Base-by-base conservation (phyloP, 2,113 vertebrate genomes). In the Ageneiosus marmoratus region DNA sequence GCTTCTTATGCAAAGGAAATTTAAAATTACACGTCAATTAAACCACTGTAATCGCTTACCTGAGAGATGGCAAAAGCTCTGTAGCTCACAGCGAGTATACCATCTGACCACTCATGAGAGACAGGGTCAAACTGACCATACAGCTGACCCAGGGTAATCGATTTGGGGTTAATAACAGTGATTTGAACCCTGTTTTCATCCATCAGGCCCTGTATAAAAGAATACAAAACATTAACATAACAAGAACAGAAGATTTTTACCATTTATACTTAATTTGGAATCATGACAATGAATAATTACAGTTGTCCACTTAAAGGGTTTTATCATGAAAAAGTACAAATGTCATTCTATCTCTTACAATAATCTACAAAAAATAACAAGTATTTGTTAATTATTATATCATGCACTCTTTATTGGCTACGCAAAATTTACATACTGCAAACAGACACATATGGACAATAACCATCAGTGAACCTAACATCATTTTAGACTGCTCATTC, bases 61-160 rank as follows among this genome's bases (percentile, higher is more conserved):
- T 88, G n/a, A 2, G 96, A 97, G 29, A 93, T 84, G 44, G 96
- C 96, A 55, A 97, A 97, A 5, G 90, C 85, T 88, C 95, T 93
- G 85, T 96, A 98, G 87, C 95, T 97, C 85, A 97, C 94, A 0
- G 97, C 96, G 0, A 97, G 93, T 88, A 97, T 83, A 9, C 96
- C 96, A 46, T 97, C 96, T 0, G 96, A 97, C 97, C 96, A 97
- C 82, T 98, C 96, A 8, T 97, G 97, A 48, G 97, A 97, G 32
- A 96, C 93, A 0, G 92, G 89, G 53, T 98, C 96, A 85, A 98
- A 97, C 53, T 97, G 95, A 22, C 96, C 96, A 0, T 97, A 96
- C 1, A 98, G 94, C 79, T 97, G 95, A 5, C 96, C 97, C 96
- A 96, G 96, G 82, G 96, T 97, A 87, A 98, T 90, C 44, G 97